phyloP scores from a whole-genome alignment of 1,140 invertebrate genomes.

The Pachyrhynchus sulphureomaculatus region DNA sequence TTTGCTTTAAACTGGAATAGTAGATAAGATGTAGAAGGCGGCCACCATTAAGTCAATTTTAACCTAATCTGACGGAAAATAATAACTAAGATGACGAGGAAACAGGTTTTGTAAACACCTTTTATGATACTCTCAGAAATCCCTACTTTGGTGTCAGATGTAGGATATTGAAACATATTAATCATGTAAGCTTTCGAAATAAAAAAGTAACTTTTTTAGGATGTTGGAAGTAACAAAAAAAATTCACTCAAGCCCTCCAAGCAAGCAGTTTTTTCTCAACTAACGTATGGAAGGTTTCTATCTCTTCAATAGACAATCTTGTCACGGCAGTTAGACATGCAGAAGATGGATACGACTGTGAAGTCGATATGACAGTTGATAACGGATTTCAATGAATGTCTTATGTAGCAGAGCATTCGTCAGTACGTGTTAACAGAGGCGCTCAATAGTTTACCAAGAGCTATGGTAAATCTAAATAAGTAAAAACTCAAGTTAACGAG shows the following conservation, averaged over 20 bases:
- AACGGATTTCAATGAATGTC: conserved; percentile 62
- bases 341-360: conserved; percentile 62
- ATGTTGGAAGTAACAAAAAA: conserved; percentile 82
- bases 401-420: conserved; percentile 76
- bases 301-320: conserved; percentile 71
- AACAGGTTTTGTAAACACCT: too few relatives aligned
- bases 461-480: conserved; percentile 68
- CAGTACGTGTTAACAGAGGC: conserved; percentile 78
- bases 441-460: conserved; percentile 62
- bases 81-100: too few relatives aligned
- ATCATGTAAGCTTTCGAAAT: too few relatives aligned
- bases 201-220: conserved; percentile 62
- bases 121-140: too few relatives aligned
- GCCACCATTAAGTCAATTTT: too few relatives aligned
- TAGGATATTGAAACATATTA: too few relatives aligned
- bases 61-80: too few relatives aligned
- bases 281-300: conserved; percentile 83
- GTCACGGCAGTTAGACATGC: conserved; percentile 58
- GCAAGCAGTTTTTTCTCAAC: conserved; percentile 82
- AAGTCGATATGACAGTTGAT: conserved; percentile 57
- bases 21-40: too few relatives aligned
- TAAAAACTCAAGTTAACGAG: too few relatives aligned
- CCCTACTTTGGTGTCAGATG: too few relatives aligned
- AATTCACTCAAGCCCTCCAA: conserved; percentile 63
- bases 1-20: too few relatives aligned